phyloP scores from a whole-genome alignment of 1,140 invertebrate species.

The Polypedilum pembai region DNA sequence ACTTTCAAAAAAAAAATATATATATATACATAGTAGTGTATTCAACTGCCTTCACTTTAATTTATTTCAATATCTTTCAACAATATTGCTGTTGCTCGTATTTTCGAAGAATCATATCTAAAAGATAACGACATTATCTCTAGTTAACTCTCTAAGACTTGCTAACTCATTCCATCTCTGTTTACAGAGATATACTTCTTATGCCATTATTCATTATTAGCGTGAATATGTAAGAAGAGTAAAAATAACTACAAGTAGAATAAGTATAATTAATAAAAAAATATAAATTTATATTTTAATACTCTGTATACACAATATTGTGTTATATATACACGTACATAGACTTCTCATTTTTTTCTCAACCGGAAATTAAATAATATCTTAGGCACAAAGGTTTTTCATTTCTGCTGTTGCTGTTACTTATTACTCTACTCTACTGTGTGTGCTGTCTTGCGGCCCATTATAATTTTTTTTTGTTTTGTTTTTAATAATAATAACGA shows the following conservation, averaged over 20 bases:
- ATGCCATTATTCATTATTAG: background rate
- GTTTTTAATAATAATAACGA: slow-evolving; percentile 2
- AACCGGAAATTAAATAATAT: slow-evolving; percentile 27
- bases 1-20: background rate
- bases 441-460: too few relatives aligned
- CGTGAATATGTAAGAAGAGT: background rate
- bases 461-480: background rate
- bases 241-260: slow-evolving; percentile 16
- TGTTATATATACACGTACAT: too few relatives aligned
- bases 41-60: background rate
- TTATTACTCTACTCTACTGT: background rate
- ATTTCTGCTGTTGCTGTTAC: slow-evolving; percentile 7
- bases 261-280: slow-evolving; percentile 27
- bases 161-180: background rate
- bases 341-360: background rate
- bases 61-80: background rate
- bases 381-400: slow-evolving; percentile 18
- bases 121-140: slow-evolving; percentile 1
- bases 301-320: too few relatives aligned
- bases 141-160: background rate
- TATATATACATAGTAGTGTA: background rate
- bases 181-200: background rate
- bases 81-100: background rate
- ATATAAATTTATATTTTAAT: slow-evolving; percentile 23
- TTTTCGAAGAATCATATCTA: background rate